A percentile compares a stretch with the other conserved stretches of the same genome.
These are phyloP conservation scores for Emydoidea blandingii DNA, from an alignment of 2,797 vertebrate species.

Conservation along the genomic window DNA sequence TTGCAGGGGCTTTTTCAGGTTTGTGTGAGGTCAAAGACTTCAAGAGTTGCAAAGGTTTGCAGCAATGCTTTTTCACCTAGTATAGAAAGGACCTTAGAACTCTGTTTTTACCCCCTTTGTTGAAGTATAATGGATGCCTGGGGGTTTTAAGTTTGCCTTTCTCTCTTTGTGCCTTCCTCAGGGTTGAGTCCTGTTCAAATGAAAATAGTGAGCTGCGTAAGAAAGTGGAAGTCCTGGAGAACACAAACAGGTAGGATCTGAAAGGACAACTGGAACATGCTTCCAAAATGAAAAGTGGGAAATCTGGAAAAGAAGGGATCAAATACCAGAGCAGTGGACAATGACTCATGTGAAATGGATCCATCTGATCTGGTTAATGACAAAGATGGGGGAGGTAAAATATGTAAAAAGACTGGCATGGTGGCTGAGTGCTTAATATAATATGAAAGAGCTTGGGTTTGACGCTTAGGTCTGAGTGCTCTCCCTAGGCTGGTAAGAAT, in stretches of 20 bases:
- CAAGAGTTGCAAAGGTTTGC: rapidly evolving
- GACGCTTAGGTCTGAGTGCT: not conserved
- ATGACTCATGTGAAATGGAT: not conserved
- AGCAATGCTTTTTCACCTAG: not conserved
- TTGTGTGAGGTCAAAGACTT: not conserved
- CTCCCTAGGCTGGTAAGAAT: not conserved
- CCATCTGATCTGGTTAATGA: not conserved
- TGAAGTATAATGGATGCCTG: not conserved
- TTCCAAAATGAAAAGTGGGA: not conserved
- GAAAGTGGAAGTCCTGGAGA: conserved; percentile 96
- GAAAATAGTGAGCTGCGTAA: conserved; percentile 95
- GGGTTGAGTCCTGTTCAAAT: conserved; percentile 96
- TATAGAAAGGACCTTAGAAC: not conserved
- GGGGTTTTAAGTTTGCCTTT: not conserved
- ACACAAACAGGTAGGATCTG: conserved; percentile 91
- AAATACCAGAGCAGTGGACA: not conserved
- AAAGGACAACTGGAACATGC: rapidly evolving
- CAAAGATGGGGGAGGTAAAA: not conserved
- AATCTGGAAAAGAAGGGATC: not conserved
- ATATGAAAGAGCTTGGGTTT: not conserved
- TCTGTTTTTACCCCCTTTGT: not conserved
- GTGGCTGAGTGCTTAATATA: not conserved
- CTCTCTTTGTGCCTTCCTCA: conserved; percentile 73
- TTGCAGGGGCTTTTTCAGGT: not conserved
- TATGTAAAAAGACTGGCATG: not conserved